phyloP scores from a whole-genome alignment of 2,888 invertebrate genomes.

The Syritta pipiens region DNA sequence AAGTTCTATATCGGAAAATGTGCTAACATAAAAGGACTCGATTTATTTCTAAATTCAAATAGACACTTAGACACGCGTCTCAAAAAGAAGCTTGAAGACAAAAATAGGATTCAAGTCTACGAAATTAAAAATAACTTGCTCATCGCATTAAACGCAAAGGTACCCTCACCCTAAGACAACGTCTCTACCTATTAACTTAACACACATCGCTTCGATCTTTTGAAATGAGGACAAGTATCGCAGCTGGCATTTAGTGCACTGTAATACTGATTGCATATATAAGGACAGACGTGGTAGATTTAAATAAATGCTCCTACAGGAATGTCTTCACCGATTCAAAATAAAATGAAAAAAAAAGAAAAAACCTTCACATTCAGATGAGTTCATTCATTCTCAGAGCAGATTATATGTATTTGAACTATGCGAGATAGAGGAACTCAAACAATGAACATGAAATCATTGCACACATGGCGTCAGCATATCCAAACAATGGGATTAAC shows the following conservation, averaged over 20 bases:
- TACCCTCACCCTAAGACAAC: constrained; percentile 33
- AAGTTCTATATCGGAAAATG: no score
- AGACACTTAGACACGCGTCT: no score
- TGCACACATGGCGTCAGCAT: constrained; percentile 42
- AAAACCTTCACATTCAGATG: no score
- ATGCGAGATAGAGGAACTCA: not conserved
- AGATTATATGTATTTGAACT: not conserved
- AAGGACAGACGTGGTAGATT: constrained; percentile 19
- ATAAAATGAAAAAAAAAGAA: no score
- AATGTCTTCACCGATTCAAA: no score
- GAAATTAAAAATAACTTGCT: constrained; percentile 43
- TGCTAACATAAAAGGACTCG: no score
- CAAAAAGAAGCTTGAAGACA: not conserved
- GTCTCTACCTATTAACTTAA: constrained; percentile 34
- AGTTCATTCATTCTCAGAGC: constrained; percentile 20
- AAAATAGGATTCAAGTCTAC: constrained; percentile 5
- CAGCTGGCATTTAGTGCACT: constrained; percentile 37
- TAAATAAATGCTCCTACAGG: constrained; percentile 16
- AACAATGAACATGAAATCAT: constrained; percentile 30
- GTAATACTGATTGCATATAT: constrained; percentile 18
- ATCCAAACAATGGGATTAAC: constrained; percentile 3
- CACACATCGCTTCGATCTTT: constrained; percentile 32
- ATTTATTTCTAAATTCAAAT: no score
- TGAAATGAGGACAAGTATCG: constrained; percentile 41
- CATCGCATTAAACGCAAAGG: constrained; percentile 19